Evolutionary conservation across 2,888 invertebrate genomes (phyloP).

Genomic region (Drosophila paramelanica): DNA sequence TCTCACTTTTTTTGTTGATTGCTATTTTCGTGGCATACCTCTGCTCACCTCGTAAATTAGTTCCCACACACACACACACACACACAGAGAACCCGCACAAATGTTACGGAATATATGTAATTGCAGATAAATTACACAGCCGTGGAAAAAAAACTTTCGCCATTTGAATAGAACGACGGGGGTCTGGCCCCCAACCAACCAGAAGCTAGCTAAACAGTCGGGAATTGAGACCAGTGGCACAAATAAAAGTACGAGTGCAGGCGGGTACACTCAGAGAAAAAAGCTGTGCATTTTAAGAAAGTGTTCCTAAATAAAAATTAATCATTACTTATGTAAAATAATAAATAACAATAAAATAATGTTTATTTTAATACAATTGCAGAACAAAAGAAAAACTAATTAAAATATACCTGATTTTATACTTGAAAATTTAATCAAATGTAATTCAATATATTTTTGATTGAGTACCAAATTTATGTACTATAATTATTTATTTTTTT

Average conservation of each 20-base stretch:
- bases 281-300: too few species aligned
- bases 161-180: conserved; percentile 56
- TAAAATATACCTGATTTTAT: too few species aligned
- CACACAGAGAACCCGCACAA: neutral
- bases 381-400: too few species aligned
- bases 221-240: conserved; percentile 34
- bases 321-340: too few species aligned
- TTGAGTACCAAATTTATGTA: too few species aligned
- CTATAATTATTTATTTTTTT: too few species aligned
- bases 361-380: too few species aligned
- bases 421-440: too few species aligned
- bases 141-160: conserved; percentile 66
- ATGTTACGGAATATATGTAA: conserved; percentile 56
- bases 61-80: conserved; percentile 5
- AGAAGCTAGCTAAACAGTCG: neutral
- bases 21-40: neutral
- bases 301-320: too few species aligned
- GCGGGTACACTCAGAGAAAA: neutral
- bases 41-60: conserved; percentile 19
- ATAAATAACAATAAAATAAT: too few species aligned
- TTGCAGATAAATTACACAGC: conserved; percentile 69
- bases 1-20: neutral
- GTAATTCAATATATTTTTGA: too few species aligned
- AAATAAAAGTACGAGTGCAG: neutral
- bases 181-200: conserved; percentile 39